Evolutionary conservation across 2,888 invertebrate genomes (phyloP).

Genomic region (Andrena bicolor): DNA sequence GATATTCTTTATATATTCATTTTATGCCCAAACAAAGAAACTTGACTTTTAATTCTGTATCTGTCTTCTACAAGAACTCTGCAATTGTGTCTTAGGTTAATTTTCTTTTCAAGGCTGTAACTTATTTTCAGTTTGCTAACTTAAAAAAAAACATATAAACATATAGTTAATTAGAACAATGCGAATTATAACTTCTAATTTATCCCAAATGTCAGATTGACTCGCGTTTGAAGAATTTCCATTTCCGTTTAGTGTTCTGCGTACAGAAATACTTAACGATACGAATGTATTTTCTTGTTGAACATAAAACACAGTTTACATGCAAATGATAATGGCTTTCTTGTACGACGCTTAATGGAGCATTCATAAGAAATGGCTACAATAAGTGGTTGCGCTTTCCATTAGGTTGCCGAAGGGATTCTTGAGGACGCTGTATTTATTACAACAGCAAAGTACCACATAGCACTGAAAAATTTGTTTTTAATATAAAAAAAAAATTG

Average conservation of each 20-base stretch:
- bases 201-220: too few relatives aligned
- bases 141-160: too few relatives aligned
- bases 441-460: too few relatives aligned
- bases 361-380: not conserved
- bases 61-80: too few relatives aligned
- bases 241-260: not conserved
- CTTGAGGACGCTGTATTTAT: too few relatives aligned
- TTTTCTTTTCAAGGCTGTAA: too few relatives aligned
- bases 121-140: too few relatives aligned
- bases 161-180: not conserved
- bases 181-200: not conserved
- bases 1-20: not conserved
- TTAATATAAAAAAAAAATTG: too few relatives aligned
- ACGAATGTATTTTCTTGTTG: not conserved
- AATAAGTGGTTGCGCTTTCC: not conserved
- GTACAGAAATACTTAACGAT: not conserved
- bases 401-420: too few relatives aligned
- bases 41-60: not conserved
- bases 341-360: not conserved
- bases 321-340: slow-evolving; percentile 18
- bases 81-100: too few relatives aligned
- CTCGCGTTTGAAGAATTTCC: not conserved
- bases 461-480: too few relatives aligned
- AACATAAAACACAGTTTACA: not conserved
- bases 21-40: not conserved